Conservation (phyloP, 30 jellyfish, hydroid and myxozoan species). For the Morbakka virulenta region DNA sequence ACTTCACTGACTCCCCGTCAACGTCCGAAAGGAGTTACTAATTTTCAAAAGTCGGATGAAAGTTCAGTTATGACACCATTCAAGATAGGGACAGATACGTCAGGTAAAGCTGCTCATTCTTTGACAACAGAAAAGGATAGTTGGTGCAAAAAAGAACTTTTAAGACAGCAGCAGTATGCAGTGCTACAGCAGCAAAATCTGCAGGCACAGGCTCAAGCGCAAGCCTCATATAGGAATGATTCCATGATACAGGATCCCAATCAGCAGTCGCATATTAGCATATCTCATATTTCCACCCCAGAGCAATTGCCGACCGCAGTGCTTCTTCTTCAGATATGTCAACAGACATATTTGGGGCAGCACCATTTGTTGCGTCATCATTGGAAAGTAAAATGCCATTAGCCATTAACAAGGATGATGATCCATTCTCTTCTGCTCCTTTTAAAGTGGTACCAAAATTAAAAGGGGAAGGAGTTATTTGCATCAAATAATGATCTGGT, state of each 20-base stretch:
- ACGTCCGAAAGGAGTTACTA: slow-evolving; percentile 92
- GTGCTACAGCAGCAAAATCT: slow-evolving; percentile 49
- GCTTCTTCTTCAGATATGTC: not conserved
- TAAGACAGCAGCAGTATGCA: slow-evolving; percentile 40
- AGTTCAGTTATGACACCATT: slow-evolving; percentile 71
- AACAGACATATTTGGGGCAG: not conserved
- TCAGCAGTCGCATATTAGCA: too few species aligned
- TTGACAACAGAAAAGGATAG: slow-evolving; percentile 10
- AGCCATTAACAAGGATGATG: not conserved
- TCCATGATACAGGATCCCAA: slow-evolving; percentile 19
- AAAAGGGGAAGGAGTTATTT: too few species aligned
- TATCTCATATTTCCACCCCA: too few species aligned
- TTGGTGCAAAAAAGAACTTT: too few species aligned
- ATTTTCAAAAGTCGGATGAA: slow-evolving; percentile 56
- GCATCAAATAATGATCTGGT: too few species aligned
- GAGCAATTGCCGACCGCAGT: too few species aligned
- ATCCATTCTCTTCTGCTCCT: not conserved
- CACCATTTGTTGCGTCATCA: not conserved
- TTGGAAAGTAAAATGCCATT: too few species aligned
- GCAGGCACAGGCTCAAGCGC: slow-evolving; percentile 6
- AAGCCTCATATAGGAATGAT: not conserved
- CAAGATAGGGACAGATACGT: slow-evolving; percentile 34
- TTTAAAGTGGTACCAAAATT: too few species aligned
- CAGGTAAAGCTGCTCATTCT: slow-evolving; percentile 4
- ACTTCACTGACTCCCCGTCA: slow-evolving; percentile 97